Evolutionary conservation across 2,797 vertebrate species (phyloP), one percentile per base, ranked within the genome.

Genomic region (Ctenopoma kingsleyae): DNA sequence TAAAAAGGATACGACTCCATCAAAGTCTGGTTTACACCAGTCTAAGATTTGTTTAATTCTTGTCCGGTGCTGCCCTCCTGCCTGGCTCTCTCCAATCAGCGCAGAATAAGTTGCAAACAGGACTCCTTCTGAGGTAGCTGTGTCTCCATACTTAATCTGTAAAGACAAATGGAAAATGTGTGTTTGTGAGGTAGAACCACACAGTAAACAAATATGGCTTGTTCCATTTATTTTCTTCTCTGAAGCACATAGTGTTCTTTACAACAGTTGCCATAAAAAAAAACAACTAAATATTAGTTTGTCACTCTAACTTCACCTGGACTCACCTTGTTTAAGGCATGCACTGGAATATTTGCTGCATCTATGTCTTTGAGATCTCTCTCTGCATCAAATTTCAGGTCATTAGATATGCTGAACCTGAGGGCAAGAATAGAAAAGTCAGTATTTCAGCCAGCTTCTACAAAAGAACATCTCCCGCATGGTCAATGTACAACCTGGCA

Each of bases 391-490:
- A 97, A 99, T 85, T 97, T 98, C 90, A 99, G 96, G 87, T 99
- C 98, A 27, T 99, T 99, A 84, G 98, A 99, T 89, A 98, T 97
- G 22, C 98, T 99, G 94, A 99, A 99, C 98, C 98, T 99, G 89
- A 38, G 82, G 87, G 49, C 36, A 76, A 15, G 4, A 78, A 77
- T 32, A 30, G 59, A 32, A n/a, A 38, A 83, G 65, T 80, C 30
- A 78, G 48, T 56, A 30, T 82, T 62, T 66, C n/a, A 63, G 19
- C 13, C 0, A 0, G n/a, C 19, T 67, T 58, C 25, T 59, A 19
- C 47, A 76, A 57, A 35, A 27, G 65, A 46, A 73, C 72, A 43
- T 56, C 46, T 59, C 6, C 12, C 44, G 59, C 59, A 59, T 47
- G 52, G 17, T 68, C 41, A 49, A 15, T 36, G 41, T 49, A 52